A percentile compares a stretch with the other conserved stretches of the same genome.
Evolutionary conservation across 2,888 invertebrate species (phyloP).

Genomic region (Pyrocoelia pectoralis): DNA sequence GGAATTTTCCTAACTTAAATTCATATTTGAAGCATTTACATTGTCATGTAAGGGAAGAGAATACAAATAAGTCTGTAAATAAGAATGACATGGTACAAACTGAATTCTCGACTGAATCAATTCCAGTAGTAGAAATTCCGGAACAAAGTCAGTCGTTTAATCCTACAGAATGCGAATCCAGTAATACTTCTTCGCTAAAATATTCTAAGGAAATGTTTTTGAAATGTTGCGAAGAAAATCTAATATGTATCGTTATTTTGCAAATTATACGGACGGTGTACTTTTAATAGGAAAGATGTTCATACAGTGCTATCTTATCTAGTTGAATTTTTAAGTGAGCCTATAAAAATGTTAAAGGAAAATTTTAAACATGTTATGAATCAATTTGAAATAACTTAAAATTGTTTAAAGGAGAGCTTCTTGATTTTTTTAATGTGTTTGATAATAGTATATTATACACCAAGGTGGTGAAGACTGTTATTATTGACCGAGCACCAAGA

Average conservation of each 20-base stretch:
- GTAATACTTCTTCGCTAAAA: neutral
- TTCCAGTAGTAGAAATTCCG: constrained; percentile 4
- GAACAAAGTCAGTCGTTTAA: constrained; percentile 8
- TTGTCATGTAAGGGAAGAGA: neutral
- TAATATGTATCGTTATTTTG: constrained; percentile 4
- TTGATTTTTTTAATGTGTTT: constrained; percentile 3
- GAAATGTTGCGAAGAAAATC: neutral
- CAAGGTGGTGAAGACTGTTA: too few species aligned
- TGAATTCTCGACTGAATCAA: neutral
- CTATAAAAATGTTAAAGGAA: constrained; percentile 1
- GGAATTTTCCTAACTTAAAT: neutral
- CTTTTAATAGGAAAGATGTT: neutral
- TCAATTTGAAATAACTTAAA: neutral
- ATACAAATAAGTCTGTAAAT: constrained; percentile 7
- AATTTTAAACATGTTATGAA: neutral
- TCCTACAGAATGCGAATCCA: constrained; percentile 2
- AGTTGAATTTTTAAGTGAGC: constrained; percentile 6
- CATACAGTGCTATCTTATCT: neutral
- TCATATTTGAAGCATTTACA: constrained; percentile 4
- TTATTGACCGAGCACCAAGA: too few species aligned
- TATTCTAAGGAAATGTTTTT: neutral
- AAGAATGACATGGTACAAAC: constrained; percentile 1
- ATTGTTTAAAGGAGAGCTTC: neutral
- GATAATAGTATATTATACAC: too few species aligned
- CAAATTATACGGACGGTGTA: constrained; percentile 2